Evolutionary conservation across 2,113 vertebrate genomes (phyloP).

Genomic region (Poeciliopsis turrubarensis): DNA sequence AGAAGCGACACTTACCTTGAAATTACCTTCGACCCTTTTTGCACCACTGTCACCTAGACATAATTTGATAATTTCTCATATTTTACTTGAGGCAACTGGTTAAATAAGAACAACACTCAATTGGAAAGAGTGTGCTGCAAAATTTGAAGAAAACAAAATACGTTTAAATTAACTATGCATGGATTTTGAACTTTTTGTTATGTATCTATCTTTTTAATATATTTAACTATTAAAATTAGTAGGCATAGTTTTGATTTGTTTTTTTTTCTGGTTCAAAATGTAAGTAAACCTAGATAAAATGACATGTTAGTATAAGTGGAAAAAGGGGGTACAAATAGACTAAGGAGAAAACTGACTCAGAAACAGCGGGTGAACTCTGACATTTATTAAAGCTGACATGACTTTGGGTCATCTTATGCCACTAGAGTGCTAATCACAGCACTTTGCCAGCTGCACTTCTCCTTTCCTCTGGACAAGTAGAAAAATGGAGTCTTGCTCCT

Average conservation of each 20-base stretch:
- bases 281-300: neutral
- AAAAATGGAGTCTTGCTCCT: neutral
- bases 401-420: neutral
- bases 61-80: neutral
- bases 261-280: neutral
- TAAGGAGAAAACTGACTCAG: neutral
- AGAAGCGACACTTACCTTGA: constrained; percentile 35
- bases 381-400: constrained; percentile 16
- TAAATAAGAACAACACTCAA: neutral
- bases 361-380: constrained; percentile 4
- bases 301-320: neutral
- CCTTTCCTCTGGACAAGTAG: constrained; percentile 12
- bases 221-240: neutral
- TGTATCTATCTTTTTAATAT: neutral
- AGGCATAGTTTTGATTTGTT: neutral
- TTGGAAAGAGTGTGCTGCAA: neutral
- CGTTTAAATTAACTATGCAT: neutral
- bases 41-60: neutral
- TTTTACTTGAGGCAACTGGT: neutral
- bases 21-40: constrained; percentile 23
- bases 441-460: constrained; percentile 4
- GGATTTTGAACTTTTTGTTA: neutral
- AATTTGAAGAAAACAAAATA: neutral
- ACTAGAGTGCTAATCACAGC: constrained; percentile 4
- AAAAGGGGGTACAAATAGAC: neutral